Evolutionary conservation across 1,140 invertebrate species (phyloP).

Genomic region (Drosophila persimilis): DNA sequence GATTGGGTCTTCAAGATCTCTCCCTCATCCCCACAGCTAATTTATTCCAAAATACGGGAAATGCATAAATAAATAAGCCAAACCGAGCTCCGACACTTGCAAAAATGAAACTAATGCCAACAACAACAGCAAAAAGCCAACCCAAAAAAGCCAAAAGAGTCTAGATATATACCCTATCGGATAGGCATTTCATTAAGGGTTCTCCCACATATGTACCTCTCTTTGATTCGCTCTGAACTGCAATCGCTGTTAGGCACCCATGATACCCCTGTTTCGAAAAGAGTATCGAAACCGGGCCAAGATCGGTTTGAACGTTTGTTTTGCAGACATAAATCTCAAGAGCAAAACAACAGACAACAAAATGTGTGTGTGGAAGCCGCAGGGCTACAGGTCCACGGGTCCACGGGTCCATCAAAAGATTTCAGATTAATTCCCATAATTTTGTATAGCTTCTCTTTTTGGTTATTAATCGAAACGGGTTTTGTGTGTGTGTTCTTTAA

Average conservation of each 20-base stretch:
- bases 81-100: conserved; percentile 2
- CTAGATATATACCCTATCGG: too few relatives aligned
- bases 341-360: conserved; percentile 39
- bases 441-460: too few relatives aligned
- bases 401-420: background rate
- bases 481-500: too few relatives aligned
- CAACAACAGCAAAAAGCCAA: background rate
- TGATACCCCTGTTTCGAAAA: conserved; percentile 4
- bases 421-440: too few relatives aligned
- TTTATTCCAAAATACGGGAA: conserved; percentile 37
- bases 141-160: too few relatives aligned
- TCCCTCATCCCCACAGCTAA: conserved; percentile 8
- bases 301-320: conserved; percentile 53
- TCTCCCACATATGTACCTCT: too few relatives aligned
- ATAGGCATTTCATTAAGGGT: too few relatives aligned
- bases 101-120: conserved; percentile 5
- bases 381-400: conserved; percentile 33
- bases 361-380: conserved; percentile 9
- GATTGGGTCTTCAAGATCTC: conserved; percentile 1
- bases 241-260: conserved; percentile 15
- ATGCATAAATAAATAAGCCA: conserved; percentile 28
- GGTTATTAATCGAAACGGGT: too few relatives aligned
- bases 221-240: too few relatives aligned
- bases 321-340: conserved; percentile 70
- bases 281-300: conserved; percentile 43